Evolutionary conservation across 2,113 vertebrate genomes (phyloP), one percentile per base, ranked within the genome.

Genomic region (Calidris pygmaea): DNA sequence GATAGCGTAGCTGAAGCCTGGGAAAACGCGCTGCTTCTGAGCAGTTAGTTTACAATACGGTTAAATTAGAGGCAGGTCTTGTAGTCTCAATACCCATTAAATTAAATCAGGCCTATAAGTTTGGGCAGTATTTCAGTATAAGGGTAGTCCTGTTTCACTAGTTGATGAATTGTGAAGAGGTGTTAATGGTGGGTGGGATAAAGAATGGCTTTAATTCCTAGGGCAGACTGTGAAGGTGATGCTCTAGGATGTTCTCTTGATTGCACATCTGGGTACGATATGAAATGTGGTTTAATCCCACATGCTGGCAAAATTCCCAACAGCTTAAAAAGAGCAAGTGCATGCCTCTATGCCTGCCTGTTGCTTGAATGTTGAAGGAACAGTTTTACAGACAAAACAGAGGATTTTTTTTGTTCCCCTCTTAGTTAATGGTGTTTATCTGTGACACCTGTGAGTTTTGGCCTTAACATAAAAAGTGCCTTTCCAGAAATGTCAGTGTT

Each of bases 241-340:
- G 56, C 62, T 78, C 30, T 17, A 67, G 70, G 84, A 90, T 82
- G 45, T 55, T 82, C 62, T 78, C 53, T 48, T 85, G 71, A 50
- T 82, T 74, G 68, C 52, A 75, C 92, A 77, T 91, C 71, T 93
- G 93, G 72, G 37, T 56, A 34, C 0, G 7, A 66, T 84, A 73
- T 75, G 65, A 90, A 72, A 62, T 81, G 41, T 75, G 65, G 60
- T 24, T 78, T 72, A 72, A 70, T 89, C 65, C n/a, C 86, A 23
- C 20, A 9, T 19, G 29, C 30, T 92, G 92, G 89, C 88, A 82
- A 59, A 78, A 53, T 29, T 94, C 89, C 85, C 77, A 89, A 48
- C 14, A 39, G 62, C 29, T 24, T 79, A 21, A 70, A 65, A 93
- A 50, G n/a, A 93, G 85, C 92, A 96, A 93, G 94, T 93, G 76